phyloP scores from a whole-genome alignment of 2,797 vertebrate species.

The Pangasius mekongensis region DNA sequence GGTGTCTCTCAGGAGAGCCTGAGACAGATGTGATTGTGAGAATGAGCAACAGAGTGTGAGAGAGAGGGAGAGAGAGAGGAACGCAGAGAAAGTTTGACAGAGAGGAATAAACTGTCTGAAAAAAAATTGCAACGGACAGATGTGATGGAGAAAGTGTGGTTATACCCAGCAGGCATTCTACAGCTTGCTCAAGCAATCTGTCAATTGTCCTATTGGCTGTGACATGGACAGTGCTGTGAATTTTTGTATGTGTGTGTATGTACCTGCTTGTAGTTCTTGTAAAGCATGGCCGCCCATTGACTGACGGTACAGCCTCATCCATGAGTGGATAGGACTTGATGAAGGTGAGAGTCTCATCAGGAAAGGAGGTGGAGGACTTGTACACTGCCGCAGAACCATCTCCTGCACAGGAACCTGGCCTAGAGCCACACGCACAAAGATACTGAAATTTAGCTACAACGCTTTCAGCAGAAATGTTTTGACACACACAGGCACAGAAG shows the following conservation, averaged over 20 bases:
- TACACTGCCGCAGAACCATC: slow-evolving; percentile 76
- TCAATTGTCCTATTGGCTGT: slow-evolving; percentile 40
- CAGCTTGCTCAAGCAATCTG: slow-evolving; percentile 33
- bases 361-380: slow-evolving; percentile 86
- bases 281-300: slow-evolving; percentile 85
- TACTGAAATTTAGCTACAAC: not conserved
- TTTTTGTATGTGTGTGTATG: slow-evolving; percentile 26
- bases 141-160: slow-evolving; percentile 61
- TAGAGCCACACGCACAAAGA: slow-evolving; percentile 60
- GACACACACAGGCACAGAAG: slow-evolving; percentile 24
- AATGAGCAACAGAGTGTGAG: slow-evolving; percentile 36
- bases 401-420: slow-evolving; percentile 90
- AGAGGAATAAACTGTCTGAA: slow-evolving; percentile 56
- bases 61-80: slow-evolving; percentile 2
- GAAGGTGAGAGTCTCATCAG: slow-evolving; percentile 88
- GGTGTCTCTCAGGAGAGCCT: slow-evolving; percentile 61
- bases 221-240: slow-evolving; percentile 16
- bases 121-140: slow-evolving; percentile 65
- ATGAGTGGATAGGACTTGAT: slow-evolving; percentile 94
- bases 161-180: slow-evolving; percentile 28
- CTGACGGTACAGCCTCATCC: slow-evolving; percentile 84
- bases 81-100: slow-evolving; percentile 10
- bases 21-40: slow-evolving; percentile 69
- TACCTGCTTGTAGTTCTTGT: slow-evolving; percentile 90
- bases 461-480: not conserved